Evolutionary conservation across 2,888 invertebrate genomes (phyloP), one percentile per base, ranked within the genome.

Genomic region (Acronicta alni): DNA sequence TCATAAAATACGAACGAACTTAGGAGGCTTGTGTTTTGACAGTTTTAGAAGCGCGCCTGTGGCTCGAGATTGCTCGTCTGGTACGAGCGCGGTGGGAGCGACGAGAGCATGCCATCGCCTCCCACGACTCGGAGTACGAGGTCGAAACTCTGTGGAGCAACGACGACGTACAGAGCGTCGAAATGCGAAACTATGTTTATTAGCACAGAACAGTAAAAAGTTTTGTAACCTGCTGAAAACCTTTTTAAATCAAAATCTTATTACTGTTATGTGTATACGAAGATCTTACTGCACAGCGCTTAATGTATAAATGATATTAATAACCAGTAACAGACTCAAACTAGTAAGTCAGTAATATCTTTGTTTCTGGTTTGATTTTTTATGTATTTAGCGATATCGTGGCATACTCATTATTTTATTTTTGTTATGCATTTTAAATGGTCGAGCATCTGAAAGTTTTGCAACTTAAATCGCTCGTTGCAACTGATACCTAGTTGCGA

Each of bases 141-240:
- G 81, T 90, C 0, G 86, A 92, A 56, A 92, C 92, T 0, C 79
- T 92, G 0, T 91, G 91, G 90, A 91, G 88, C 70, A 90, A 91
- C 46, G 90, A 91, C 0, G 92, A 91, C 10, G 87, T 87, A 2
- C 90, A 88, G 30, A 93, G 93, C 67, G 83, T 93, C 7, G 93
- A 93, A 84, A 86, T 93, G 32, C 83, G 84, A 16, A 93, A 91
- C 72, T 91, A 86, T 47, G 71, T 90, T 8, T 92, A 92, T 69
- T 91, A 67, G 37, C 8, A 41, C 10, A 46, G 37, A 9, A 10
- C 4, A 16, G 15, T 9, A 23, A 15, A 26, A 17, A 39, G 9
- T 9, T 26, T 26, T 26, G 4, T 7, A 7, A 23, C 7, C 4
- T 23, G 7, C 9, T 4, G 5, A 23, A 23, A 26, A 26, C 9